Evolutionary conservation across 2,888 invertebrate species (phyloP).

Genomic region (Ennomos fuscantarius): DNA sequence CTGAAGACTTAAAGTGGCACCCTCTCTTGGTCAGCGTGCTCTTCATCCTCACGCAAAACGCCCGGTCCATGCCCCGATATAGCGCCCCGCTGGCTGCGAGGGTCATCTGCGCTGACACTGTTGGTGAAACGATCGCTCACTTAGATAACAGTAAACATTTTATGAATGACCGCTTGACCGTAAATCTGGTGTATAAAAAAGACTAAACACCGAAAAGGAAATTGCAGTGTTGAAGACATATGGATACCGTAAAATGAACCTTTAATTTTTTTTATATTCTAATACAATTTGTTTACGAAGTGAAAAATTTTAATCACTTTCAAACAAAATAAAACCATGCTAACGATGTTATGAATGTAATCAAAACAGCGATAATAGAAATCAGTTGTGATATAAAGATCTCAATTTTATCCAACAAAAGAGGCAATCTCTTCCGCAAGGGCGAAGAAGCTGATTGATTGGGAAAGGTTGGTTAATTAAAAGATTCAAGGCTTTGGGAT

Average conservation of each 20-base stretch:
- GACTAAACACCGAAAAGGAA: slow-evolving; percentile 29
- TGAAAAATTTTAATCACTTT: too few species aligned
- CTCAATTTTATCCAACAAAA: slow-evolving; percentile 50
- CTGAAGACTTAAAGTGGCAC: slow-evolving; percentile 98
- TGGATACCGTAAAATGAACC: too few species aligned
- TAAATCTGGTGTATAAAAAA: slow-evolving; percentile 38
- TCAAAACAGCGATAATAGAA: slow-evolving; percentile 34
- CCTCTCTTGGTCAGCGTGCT: slow-evolving; percentile 98
- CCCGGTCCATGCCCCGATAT: slow-evolving; percentile 95
- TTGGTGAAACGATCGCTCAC: slow-evolving; percentile 50
- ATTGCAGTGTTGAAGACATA: slow-evolving; percentile 14
- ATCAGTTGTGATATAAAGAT: slow-evolving; percentile 42
- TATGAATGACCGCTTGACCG: slow-evolving; percentile 39
- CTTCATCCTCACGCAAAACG: slow-evolving; percentile 98
- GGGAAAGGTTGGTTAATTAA: slow-evolving; percentile 70
- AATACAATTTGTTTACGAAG: too few species aligned
- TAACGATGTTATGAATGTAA: slow-evolving; percentile 29
- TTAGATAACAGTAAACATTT: slow-evolving; percentile 35
- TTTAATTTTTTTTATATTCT: too few species aligned
- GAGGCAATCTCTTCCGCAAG: slow-evolving; percentile 52
- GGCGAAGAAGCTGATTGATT: slow-evolving; percentile 60
- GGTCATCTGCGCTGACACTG: slow-evolving; percentile 94
- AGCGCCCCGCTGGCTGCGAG: slow-evolving; percentile 88
- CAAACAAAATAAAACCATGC: neutral
- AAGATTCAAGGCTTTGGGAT: slow-evolving; percentile 63